Evolutionary conservation across 2,113 vertebrate genomes (phyloP).

Genomic region (Triplophysa rosa): DNA sequence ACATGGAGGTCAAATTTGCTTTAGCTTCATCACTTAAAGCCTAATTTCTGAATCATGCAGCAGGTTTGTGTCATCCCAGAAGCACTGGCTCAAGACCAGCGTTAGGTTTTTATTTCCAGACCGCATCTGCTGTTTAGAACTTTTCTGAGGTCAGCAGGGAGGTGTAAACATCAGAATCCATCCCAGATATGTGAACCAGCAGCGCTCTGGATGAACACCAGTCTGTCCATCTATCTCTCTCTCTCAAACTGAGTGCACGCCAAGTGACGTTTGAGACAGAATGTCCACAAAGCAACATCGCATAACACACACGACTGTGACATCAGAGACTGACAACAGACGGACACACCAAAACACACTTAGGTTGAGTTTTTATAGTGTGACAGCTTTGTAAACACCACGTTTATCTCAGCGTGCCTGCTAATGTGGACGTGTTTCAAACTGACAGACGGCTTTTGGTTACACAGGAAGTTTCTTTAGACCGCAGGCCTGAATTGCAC

Average conservation of each 20-base stretch:
- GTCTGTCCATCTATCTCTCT: background rate
- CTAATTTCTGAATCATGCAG: too few species aligned
- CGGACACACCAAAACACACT: background rate
- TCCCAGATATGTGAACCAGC: conserved; percentile 37
- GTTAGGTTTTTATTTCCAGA: background rate
- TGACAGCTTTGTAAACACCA: background rate
- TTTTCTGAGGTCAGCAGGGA: background rate
- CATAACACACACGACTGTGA: background rate
- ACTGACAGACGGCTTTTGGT: background rate
- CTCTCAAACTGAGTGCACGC: conserved; percentile 46
- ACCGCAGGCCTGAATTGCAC: background rate
- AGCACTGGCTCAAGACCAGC: background rate
- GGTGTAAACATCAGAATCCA: background rate
- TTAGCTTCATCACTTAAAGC: too few species aligned
- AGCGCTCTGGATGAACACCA: background rate
- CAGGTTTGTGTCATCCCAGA: background rate
- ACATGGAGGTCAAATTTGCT: too few species aligned
- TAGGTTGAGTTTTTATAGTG: background rate
- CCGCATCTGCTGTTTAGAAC: background rate
- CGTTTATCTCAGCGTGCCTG: too few species aligned
- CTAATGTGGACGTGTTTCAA: background rate
- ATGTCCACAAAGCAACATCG: conserved; percentile 64
- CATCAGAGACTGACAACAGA: background rate
- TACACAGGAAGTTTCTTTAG: background rate
- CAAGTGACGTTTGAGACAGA: conserved; percentile 64